Percentiles rank a stretch among this genome's conserved stretches.
Conservation (phyloP, 2,888 invertebrate species). For the Sabatieria punctata region DNA sequence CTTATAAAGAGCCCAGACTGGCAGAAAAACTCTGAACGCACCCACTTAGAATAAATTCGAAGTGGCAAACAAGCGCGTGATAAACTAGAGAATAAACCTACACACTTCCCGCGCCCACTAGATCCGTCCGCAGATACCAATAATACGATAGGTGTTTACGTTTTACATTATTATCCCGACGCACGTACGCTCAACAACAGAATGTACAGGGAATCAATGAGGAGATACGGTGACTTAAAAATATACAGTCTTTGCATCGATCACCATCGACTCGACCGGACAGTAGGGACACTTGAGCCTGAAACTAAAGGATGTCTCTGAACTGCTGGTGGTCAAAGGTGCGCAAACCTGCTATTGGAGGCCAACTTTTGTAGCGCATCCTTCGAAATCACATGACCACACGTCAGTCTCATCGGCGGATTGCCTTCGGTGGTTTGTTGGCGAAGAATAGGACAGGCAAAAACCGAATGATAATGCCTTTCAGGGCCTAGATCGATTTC, state of each 20-base stretch:
- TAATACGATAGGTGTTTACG: too few relatives aligned
- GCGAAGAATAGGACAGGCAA: conserved; percentile 91
- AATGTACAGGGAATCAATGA: too few relatives aligned
- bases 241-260: conserved; percentile 75
- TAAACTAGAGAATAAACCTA: too few relatives aligned
- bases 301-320: conserved; percentile 27
- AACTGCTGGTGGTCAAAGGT: conserved; percentile 2
- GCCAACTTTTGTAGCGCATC: conserved; percentile 91
- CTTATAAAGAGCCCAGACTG: too few relatives aligned
- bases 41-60: too few relatives aligned
- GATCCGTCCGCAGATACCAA: too few relatives aligned
- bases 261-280: conserved; percentile 81
- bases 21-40: too few relatives aligned
- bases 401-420: conserved; percentile 88
- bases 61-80: too few relatives aligned
- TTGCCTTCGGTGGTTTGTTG: conserved; percentile 88
- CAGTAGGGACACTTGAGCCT: conserved; percentile 98
- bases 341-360: conserved; percentile 65
- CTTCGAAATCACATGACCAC: conserved; percentile 92
- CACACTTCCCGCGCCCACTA: too few relatives aligned
- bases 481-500: conserved; percentile 81
- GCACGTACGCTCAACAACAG: too few relatives aligned
- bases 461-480: conserved; percentile 86
- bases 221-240: too few relatives aligned
- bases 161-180: too few relatives aligned